These are phyloP conservation scores for Tortricodes alternella DNA, from an alignment of 2,888 invertebrate species.

Conservation along the genomic window DNA sequence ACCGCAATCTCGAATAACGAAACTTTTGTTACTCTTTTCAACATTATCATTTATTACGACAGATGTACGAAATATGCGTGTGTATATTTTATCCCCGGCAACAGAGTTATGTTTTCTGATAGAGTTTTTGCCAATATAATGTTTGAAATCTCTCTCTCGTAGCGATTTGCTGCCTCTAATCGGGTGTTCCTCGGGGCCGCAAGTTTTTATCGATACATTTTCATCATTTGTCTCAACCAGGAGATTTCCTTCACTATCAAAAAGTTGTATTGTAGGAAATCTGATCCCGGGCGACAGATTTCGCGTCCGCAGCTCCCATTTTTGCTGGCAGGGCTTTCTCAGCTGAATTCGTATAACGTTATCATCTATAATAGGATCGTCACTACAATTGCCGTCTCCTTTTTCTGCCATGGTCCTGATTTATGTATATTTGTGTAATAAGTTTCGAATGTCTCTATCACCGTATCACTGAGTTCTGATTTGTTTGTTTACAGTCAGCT, in stretches of 20 bases:
- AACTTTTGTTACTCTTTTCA: conserved; percentile 47
- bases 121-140: conserved; percentile 58
- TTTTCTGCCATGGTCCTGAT: conserved; percentile 60
- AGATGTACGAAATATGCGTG: conserved; percentile 64
- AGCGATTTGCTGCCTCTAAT: conserved; percentile 64
- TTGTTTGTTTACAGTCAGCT: conserved; percentile 81
- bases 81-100: conserved; percentile 71
- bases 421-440: conserved; percentile 38
- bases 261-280: conserved; percentile 85
- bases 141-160: conserved; percentile 67
- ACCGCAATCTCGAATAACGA: conserved; percentile 54
- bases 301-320: conserved; percentile 85
- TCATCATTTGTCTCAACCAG: conserved; percentile 84
- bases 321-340: conserved; percentile 83
- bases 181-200: conserved; percentile 55
- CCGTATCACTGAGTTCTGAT: conserved; percentile 55
- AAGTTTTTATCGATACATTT: conserved; percentile 75
- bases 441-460: conserved; percentile 37
- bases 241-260: conserved; percentile 84
- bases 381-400: conserved; percentile 66
- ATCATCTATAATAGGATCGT: conserved; percentile 73
- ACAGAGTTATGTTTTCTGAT: conserved; percentile 72
- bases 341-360: conserved; percentile 84
- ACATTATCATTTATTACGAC: conserved; percentile 41
- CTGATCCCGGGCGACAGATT: conserved; percentile 83